Evolutionary conservation across 2,888 invertebrate species (phyloP).

Genomic region (Deroplatys truncata): DNA sequence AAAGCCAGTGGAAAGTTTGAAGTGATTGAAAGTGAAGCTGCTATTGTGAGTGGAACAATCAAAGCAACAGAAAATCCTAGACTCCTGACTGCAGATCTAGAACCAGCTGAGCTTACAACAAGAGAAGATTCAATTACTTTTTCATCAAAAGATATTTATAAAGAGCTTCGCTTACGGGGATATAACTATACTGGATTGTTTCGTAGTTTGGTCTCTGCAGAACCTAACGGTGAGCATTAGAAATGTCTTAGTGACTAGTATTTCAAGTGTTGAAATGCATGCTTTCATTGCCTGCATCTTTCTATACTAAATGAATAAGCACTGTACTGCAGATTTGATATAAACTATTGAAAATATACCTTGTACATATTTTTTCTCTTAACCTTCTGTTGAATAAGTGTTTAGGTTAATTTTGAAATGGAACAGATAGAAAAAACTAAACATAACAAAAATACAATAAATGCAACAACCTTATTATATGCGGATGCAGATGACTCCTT

Average conservation of each 20-base stretch:
- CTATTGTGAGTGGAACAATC: not conserved
- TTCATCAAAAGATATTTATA: constrained; percentile 58
- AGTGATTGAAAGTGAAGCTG: too few species aligned
- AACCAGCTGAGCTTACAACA: not conserved
- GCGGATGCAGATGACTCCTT: too few species aligned
- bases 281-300: not conserved
- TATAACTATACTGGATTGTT: constrained; percentile 61
- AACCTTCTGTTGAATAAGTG: too few species aligned
- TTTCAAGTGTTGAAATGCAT: not conserved
- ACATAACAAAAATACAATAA: too few species aligned
- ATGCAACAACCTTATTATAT: too few species aligned
- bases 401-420: too few species aligned
- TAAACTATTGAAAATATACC: too few species aligned
- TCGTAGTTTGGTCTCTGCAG: constrained; percentile 54
- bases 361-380: too few species aligned
- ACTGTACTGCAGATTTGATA: too few species aligned
- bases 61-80: not conserved
- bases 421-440: too few species aligned
- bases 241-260: constrained; percentile 30
- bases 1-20: constrained; percentile 29
- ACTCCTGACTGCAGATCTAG: not conserved
- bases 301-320: too few species aligned
- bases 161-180: constrained; percentile 67
- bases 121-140: constrained; percentile 34
- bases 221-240: too few species aligned